These are phyloP conservation scores for Rhea americana DNA, from an alignment of 2,113 vertebrate species.

Conservation along the genomic window DNA sequence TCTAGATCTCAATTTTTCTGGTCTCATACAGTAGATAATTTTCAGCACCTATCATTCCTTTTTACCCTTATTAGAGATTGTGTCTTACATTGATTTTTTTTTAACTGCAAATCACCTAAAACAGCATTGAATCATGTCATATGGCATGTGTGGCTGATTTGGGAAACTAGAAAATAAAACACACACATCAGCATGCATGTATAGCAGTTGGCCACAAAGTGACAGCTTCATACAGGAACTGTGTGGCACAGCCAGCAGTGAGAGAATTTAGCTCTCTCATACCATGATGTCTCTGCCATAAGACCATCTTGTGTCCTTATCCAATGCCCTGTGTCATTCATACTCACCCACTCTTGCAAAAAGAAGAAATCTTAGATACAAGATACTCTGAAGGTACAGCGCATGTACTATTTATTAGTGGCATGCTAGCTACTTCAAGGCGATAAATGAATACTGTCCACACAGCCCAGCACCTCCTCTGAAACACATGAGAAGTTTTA, in stretches of 20 bases:
- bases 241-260: background rate
- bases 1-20: background rate
- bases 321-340: background rate
- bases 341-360: background rate
- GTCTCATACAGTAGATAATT: background rate
- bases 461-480: background rate
- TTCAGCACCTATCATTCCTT: constrained; percentile 12
- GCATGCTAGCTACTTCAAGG: background rate
- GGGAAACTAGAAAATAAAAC: constrained; percentile 29
- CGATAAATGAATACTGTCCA: background rate
- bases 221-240: background rate
- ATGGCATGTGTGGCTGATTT: constrained; percentile 1
- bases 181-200: background rate
- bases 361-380: background rate
- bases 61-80: background rate
- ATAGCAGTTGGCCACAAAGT: constrained; percentile 12
- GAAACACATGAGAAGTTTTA: background rate
- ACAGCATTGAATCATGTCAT: background rate
- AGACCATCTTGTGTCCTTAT: constrained; percentile 12
- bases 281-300: background rate
- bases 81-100: constrained; percentile 38
- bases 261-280: background rate
- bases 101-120: constrained; percentile 1
- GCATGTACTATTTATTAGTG: rapidly evolving
- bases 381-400: background rate